These are phyloP conservation scores for Aporophyla lueneburgensis DNA, from an alignment of 2,888 invertebrate species.

Conservation along the genomic window DNA sequence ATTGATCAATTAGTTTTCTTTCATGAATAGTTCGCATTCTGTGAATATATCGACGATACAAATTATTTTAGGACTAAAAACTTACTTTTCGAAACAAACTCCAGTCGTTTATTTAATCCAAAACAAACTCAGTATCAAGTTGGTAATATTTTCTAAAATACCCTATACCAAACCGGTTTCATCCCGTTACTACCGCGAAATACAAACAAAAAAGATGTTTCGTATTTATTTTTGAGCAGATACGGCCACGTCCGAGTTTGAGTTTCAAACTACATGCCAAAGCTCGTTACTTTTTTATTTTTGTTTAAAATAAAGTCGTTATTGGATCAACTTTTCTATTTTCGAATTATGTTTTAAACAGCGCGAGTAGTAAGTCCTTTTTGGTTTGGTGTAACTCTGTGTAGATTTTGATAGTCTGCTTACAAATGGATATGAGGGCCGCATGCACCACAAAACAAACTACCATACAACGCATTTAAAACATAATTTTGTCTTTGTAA, in stretches of 20 bases:
- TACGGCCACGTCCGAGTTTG: conserved; percentile 37
- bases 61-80: background rate
- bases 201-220: conserved; percentile 39
- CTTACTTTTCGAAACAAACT: background rate
- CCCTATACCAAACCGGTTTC: conserved; percentile 2
- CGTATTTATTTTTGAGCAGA: conserved; percentile 43
- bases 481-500: background rate
- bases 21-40: background rate
- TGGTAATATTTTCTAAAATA: conserved; percentile 18
- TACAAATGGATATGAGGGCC: background rate
- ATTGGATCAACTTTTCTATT: conserved; percentile 32
- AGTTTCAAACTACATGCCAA: conserved; percentile 54
- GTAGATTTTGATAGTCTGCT: background rate
- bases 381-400: background rate
- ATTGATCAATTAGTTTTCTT: too few species aligned
- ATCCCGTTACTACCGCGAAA: conserved; percentile 18
- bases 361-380: background rate
- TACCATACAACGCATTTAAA: background rate
- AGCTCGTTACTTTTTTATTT: conserved; percentile 39
- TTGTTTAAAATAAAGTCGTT: conserved; percentile 46
- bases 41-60: background rate
- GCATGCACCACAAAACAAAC: background rate
- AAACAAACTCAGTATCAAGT: background rate
- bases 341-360: conserved; percentile 4
- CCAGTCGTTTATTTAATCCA: background rate